Evolutionary conservation across 2,888 invertebrate species (phyloP), one percentile per base, ranked within the genome.

Genomic region (Perdita meconis): DNA sequence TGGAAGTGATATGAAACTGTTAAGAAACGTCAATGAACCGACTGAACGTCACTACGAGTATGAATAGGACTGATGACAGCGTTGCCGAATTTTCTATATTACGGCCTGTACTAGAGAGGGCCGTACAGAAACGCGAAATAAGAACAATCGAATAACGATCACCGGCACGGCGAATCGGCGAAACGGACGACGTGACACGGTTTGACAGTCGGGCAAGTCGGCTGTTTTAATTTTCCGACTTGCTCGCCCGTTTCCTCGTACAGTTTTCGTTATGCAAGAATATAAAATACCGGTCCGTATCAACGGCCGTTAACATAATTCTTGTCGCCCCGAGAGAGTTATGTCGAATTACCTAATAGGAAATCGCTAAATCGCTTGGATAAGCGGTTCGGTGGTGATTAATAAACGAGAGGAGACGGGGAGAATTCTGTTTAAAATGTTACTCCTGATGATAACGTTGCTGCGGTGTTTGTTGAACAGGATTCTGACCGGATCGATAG

Each of bases 201-300:
- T 67, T 38, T 53, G 66, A 50, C 26, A 16, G 66, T 10, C 6
- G 44, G 26, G 34, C 13, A 12, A 24, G n/a, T 2, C 26, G 44
- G 19, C 22, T 5, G 19, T 5, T 47, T 47, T 34, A 68, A 40
- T 38, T n/a, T n/a, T n/a, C n/a, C n/a, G n/a, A n/a, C n/a, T n/a
- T n/a, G n/a, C 44, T 30, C 44, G 30, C 30, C 6, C 22, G 16
- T 40, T 42, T 24, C 34, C 42, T 66, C 13, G 13, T 51, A 3
- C 24, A 50, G 38, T 61, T 69, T 42, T 24, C 56, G 38, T 66
- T 69, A 42, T 22, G 30, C 44, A 75, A 75, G 74, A 30, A 74
- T 74, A 74, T 74, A 64, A 74, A 74, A 74, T 74, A 59, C 74
- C 64, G 47, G 56, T 63, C 19, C 19, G 22, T 10, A 24, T 72